These are phyloP conservation scores for Boloria euphrosyne DNA, from an alignment of 2,888 invertebrate genomes.

Conservation along the genomic window DNA sequence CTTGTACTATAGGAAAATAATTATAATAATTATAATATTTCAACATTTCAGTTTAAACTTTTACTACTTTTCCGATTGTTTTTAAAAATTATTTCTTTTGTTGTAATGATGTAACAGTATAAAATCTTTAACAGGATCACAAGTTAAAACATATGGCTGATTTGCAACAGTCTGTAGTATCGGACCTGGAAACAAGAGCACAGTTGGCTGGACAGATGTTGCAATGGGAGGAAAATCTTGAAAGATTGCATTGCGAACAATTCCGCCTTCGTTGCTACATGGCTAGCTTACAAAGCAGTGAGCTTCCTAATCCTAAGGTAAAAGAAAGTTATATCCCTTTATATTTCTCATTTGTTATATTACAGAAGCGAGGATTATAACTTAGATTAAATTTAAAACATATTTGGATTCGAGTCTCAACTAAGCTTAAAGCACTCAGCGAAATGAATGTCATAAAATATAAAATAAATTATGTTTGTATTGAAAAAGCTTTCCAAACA, in stretches of 20 bases:
- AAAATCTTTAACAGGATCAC: constrained; percentile 87
- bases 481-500: too few species aligned
- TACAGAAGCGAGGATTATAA: neutral
- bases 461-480: too few species aligned
- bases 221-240: constrained; percentile 98
- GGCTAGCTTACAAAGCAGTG: constrained; percentile 97
- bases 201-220: constrained; percentile 96
- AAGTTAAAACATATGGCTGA: constrained; percentile 99
- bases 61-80: too few species aligned
- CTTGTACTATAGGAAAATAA: neutral
- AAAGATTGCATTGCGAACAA: constrained; percentile 97
- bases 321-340: constrained; percentile 13
- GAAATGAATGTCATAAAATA: too few species aligned
- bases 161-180: constrained; percentile 97
- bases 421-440: too few species aligned
- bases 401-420: too few species aligned
- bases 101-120: neutral
- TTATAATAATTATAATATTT: too few species aligned
- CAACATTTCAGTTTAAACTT: too few species aligned
- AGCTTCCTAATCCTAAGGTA: constrained; percentile 98
- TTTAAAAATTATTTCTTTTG: neutral
- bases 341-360: neutral
- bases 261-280: constrained; percentile 98
- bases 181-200: constrained; percentile 94
- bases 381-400: neutral